phyloP scores from a whole-genome alignment of 2,113 vertebrate species.

The Xenopus borealis region DNA sequence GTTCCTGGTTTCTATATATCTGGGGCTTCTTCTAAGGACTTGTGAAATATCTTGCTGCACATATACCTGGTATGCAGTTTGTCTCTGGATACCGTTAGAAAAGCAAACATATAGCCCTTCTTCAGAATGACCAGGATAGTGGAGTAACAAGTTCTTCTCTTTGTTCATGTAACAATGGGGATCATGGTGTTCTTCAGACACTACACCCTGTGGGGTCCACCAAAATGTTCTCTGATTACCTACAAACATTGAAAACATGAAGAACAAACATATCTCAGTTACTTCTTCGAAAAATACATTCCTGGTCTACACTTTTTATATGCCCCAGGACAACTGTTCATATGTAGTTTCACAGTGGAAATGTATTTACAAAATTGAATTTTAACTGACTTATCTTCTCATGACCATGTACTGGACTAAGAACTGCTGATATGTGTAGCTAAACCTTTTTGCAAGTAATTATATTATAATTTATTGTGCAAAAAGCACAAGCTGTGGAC shows the following conservation, averaged over 20 bases:
- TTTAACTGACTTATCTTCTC: too few species aligned
- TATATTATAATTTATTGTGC: too few species aligned
- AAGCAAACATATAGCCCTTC: constrained; percentile 61
- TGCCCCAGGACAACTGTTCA: too few species aligned
- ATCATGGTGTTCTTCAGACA: constrained; percentile 41
- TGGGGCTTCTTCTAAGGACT: constrained; percentile 34
- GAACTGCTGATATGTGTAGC: too few species aligned
- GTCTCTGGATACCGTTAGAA: constrained; percentile 49
- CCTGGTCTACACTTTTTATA: too few species aligned
- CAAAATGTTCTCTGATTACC: constrained; percentile 50
- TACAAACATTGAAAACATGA: constrained; percentile 50
- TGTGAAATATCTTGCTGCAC: constrained; percentile 49
- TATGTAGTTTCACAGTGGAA: too few species aligned
- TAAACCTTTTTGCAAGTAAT: too few species aligned
- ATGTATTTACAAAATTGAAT: too few species aligned
- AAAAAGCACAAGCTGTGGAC: too few species aligned
- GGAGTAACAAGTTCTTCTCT: constrained; percentile 53
- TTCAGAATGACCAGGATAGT: constrained; percentile 49
- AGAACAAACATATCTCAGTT: constrained; percentile 3
- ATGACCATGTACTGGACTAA: too few species aligned
- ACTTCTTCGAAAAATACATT: background rate
- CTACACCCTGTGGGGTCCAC: constrained; percentile 67
- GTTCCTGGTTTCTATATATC: background rate
- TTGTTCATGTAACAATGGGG: constrained; percentile 41
- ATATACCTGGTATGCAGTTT: constrained; percentile 56